Percentiles rank a stretch among this genome's conserved stretches.
phyloP scores from a whole-genome alignment of 2,113 vertebrate genomes.

The Sterrhoptilus dennistouni region DNA sequence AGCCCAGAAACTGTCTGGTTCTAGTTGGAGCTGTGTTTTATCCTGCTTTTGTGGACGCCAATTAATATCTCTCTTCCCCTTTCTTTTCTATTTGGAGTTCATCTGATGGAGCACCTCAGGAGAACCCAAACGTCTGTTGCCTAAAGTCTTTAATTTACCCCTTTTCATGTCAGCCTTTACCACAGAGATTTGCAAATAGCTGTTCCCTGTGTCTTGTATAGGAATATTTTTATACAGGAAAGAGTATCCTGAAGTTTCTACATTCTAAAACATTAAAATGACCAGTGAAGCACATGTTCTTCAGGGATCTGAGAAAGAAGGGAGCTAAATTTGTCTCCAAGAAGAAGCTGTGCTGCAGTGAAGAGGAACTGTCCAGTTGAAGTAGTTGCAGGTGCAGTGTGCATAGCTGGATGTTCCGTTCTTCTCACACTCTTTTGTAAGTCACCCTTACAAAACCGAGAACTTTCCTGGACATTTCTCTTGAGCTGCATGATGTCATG shows the following conservation, averaged over 20 bases:
- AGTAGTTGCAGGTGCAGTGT: background rate
- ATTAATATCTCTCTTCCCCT: background rate
- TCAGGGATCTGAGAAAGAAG: background rate
- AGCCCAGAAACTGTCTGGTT: background rate
- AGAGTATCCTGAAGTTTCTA: background rate
- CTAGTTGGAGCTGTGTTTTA: background rate
- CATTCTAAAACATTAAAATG: background rate
- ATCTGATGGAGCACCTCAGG: background rate
- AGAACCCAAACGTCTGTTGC: background rate
- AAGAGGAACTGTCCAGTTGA: background rate
- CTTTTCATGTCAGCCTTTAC: background rate
- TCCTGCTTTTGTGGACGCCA: background rate
- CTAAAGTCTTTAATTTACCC: background rate
- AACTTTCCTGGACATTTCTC: background rate
- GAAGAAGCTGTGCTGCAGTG: background rate
- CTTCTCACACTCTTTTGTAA: background rate
- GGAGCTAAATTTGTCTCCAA: background rate
- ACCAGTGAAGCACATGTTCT: background rate
- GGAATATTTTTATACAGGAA: background rate
- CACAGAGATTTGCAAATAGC: background rate
- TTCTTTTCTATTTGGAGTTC: background rate
- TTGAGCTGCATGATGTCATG: background rate
- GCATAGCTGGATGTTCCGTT: background rate
- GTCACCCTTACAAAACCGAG: background rate
- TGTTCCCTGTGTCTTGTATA: background rate